A percentile compares a stretch with the other conserved stretches of the same genome.
phyloP scores from a whole-genome alignment of 2,113 vertebrate species.

The Rhombomys opimus region DNA sequence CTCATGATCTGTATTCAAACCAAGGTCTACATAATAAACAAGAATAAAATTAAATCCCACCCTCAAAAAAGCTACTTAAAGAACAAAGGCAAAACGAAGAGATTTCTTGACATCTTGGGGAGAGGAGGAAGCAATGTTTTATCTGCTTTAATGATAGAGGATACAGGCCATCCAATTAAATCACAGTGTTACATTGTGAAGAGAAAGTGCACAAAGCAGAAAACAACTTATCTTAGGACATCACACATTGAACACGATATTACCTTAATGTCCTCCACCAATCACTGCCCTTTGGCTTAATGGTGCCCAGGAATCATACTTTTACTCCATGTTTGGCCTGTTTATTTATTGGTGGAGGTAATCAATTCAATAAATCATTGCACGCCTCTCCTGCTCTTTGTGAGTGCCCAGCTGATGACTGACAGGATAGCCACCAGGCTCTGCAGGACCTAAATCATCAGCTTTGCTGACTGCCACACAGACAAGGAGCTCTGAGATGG shows the following conservation, averaged over 20 bases:
- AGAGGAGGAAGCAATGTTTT: slow-evolving; percentile 21
- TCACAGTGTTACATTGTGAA: background rate
- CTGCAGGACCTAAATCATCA: background rate
- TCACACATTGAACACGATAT: background rate
- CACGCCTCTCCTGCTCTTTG: background rate
- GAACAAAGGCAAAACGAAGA: background rate
- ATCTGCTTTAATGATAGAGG: slow-evolving; percentile 12
- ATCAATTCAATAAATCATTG: slow-evolving; percentile 37
- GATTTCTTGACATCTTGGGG: slow-evolving; percentile 43
- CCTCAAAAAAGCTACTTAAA: background rate
- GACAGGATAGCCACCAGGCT: background rate
- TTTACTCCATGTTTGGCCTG: slow-evolving; percentile 38
- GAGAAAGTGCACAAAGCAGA: background rate
- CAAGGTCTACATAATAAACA: background rate
- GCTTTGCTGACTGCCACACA: slow-evolving; percentile 8
- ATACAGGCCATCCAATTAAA: slow-evolving; percentile 20
- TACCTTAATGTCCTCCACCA: background rate
- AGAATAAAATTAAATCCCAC: background rate
- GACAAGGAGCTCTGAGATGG: background rate
- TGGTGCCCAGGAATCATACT: slow-evolving; percentile 24
- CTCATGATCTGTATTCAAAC: background rate
- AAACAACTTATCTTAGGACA: background rate
- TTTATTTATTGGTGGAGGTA: slow-evolving; percentile 60
- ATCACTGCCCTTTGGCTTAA: slow-evolving; percentile 25
- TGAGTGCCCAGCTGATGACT: background rate